phyloP scores from a whole-genome alignment of 2,797 vertebrate species.

The Ctenochaetus hawaiiensis region DNA sequence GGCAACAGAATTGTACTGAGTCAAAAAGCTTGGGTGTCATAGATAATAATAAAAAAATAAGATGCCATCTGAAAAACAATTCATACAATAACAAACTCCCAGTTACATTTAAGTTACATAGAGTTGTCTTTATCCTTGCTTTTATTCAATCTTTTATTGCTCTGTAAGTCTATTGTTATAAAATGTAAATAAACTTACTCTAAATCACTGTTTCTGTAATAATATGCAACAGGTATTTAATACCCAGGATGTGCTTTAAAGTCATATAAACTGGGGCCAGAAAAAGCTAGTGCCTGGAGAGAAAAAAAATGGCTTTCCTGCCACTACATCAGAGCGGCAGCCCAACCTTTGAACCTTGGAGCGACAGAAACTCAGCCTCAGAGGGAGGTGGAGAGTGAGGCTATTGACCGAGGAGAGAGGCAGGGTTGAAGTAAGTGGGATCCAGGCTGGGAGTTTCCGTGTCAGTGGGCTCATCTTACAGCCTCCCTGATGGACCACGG shows the following conservation, averaged over 20 bases:
- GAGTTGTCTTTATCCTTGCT: not conserved
- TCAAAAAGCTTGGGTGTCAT: not conserved
- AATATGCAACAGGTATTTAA: conserved; percentile 26
- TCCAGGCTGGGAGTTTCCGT: conserved; percentile 76
- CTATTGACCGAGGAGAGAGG: conserved; percentile 55
- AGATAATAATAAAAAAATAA: not conserved
- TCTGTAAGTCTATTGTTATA: not conserved
- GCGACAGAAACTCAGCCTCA: conserved; percentile 50
- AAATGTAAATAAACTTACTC: conserved; percentile 2
- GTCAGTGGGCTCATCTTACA: conserved; percentile 83
- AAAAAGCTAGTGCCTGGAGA: conserved; percentile 36
- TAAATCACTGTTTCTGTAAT: conserved; percentile 4
- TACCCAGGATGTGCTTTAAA: conserved; percentile 10
- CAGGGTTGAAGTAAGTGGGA: conserved; percentile 70
- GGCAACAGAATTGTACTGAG: not conserved
- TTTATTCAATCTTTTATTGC: not conserved
- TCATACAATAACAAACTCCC: not conserved
- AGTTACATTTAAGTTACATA: not conserved
- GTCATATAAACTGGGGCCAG: conserved; percentile 29
- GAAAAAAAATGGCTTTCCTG: conserved; percentile 55
- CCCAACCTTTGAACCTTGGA: conserved; percentile 71
- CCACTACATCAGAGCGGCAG: conserved; percentile 61
- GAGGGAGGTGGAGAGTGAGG: conserved; percentile 10
- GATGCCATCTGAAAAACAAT: too few species aligned
- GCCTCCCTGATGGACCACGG: conserved; percentile 77